Percentiles rank a stretch among this genome's conserved stretches.
phyloP scores from a whole-genome alignment of 2,888 invertebrate species.

The Opisthograptis luteolata region DNA sequence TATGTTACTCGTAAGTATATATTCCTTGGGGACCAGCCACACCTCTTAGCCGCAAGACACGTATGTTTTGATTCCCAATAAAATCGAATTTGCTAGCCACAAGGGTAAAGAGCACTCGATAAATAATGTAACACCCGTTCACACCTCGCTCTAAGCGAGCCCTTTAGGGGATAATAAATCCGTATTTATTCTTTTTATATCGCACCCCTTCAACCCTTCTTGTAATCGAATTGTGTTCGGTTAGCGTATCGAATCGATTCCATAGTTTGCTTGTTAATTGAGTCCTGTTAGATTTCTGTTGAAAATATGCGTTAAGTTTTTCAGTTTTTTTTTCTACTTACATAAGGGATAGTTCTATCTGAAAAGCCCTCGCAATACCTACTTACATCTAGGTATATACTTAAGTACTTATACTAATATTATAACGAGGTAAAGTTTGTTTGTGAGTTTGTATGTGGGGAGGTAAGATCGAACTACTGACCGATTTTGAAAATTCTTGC shows the following conservation, averaged over 20 bases:
- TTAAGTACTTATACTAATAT: too few species aligned
- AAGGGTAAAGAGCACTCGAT: constrained; percentile 62
- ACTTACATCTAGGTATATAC: too few species aligned
- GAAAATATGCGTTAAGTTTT: too few species aligned
- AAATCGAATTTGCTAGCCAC: constrained; percentile 77
- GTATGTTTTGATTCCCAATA: constrained; percentile 72
- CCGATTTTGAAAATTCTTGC: too few species aligned
- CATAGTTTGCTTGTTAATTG: constrained; percentile 44
- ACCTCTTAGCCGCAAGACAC: constrained; percentile 33
- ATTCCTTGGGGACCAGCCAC: constrained; percentile 21
- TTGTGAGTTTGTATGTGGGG: too few species aligned
- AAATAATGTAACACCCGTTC: constrained; percentile 80
- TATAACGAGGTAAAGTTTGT: too few species aligned
- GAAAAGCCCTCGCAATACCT: too few species aligned
- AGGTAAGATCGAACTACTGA: too few species aligned
- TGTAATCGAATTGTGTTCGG: constrained; percentile 73
- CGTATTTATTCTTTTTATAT: constrained; percentile 83
- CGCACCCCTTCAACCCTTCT: constrained; percentile 64
- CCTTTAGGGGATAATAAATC: constrained; percentile 83
- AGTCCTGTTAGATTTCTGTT: not conserved
- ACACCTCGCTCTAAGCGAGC: constrained; percentile 76
- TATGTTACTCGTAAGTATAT: too few species aligned
- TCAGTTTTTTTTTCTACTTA: too few species aligned
- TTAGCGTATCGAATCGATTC: constrained; percentile 76
- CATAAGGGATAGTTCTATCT: too few species aligned